phyloP scores from a whole-genome alignment of 1,140 invertebrate species.

The Agrypnia vestita region DNA sequence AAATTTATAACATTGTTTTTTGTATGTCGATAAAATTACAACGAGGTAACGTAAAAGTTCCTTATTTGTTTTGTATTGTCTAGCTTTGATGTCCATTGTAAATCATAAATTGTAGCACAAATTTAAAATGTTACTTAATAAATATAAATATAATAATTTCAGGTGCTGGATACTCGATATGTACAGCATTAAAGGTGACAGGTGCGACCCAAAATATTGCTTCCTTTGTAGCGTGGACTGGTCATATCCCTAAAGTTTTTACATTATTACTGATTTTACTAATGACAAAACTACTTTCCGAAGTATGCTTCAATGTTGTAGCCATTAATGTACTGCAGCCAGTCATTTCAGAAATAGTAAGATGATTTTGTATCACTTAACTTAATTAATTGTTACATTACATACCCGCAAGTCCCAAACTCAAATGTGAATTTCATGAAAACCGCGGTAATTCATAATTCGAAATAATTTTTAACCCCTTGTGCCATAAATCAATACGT shows the following conservation, averaged over 20 bases:
- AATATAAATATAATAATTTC: neutral
- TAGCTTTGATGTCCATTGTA: neutral
- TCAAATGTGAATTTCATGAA: too few species aligned
- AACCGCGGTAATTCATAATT: too few species aligned
- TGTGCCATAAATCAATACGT: too few species aligned
- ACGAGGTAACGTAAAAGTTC: too few species aligned
- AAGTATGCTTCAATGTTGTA: conserved; percentile 77
- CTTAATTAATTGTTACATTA: too few species aligned
- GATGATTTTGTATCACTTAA: neutral
- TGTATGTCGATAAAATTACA: too few species aligned
- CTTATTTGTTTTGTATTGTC: too few species aligned
- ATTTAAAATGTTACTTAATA: neutral
- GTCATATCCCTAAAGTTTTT: conserved; percentile 11
- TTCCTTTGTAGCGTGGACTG: conserved; percentile 41
- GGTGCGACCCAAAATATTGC: neutral
- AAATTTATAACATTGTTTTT: too few species aligned
- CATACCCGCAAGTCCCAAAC: too few species aligned
- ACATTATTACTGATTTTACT: conserved; percentile 62
- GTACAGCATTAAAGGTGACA: neutral
- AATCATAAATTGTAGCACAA: neutral
- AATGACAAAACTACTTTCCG: conserved; percentile 73
- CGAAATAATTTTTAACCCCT: too few species aligned
- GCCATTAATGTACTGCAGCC: conserved; percentile 77
- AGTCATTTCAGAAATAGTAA: conserved; percentile 76
- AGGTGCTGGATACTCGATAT: conserved; percentile 48